phyloP scores from a whole-genome alignment of 1,140 invertebrate species.

The Battus philenor region DNA sequence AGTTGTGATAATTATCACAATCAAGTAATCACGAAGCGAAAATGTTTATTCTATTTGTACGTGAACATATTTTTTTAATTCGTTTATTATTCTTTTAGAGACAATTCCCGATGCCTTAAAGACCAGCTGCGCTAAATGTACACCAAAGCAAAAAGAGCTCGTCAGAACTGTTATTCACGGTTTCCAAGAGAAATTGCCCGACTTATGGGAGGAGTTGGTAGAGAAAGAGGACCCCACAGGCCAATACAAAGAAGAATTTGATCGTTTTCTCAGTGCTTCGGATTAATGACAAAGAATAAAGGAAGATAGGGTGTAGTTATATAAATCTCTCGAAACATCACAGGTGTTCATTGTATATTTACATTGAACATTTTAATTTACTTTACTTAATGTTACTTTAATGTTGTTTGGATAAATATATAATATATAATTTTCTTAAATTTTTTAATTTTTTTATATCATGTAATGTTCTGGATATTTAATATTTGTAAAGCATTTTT shows the following conservation, averaged over 20 bases:
- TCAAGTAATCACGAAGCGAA: too few species aligned
- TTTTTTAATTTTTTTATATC: too few species aligned
- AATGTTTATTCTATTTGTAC: too few species aligned
- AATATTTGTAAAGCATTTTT: too few species aligned
- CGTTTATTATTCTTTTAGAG: constrained; percentile 59
- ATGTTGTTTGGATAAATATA: too few species aligned
- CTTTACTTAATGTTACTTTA: too few species aligned
- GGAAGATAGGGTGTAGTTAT: too few species aligned
- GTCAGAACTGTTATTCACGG: constrained; percentile 77
- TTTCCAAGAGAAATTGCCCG: constrained; percentile 54
- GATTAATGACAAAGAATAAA: constrained; percentile 24
- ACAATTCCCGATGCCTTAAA: constrained; percentile 77
- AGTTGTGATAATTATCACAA: too few species aligned
- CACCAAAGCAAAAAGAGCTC: constrained; percentile 75
- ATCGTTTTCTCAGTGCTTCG: constrained; percentile 32
- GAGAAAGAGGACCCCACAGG: constrained; percentile 60
- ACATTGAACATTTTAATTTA: too few species aligned
- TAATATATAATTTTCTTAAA: too few species aligned
- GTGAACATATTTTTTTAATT: too few species aligned
- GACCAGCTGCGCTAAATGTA: constrained; percentile 76
- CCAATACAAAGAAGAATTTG: constrained; percentile 44
- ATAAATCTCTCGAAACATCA: not conserved
- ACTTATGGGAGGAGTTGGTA: constrained; percentile 54
- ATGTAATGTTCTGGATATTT: too few species aligned
- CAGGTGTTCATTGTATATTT: not conserved